phyloP scores from a whole-genome alignment of 2,888 invertebrate genomes.

The Pachydiplax longipennis region DNA sequence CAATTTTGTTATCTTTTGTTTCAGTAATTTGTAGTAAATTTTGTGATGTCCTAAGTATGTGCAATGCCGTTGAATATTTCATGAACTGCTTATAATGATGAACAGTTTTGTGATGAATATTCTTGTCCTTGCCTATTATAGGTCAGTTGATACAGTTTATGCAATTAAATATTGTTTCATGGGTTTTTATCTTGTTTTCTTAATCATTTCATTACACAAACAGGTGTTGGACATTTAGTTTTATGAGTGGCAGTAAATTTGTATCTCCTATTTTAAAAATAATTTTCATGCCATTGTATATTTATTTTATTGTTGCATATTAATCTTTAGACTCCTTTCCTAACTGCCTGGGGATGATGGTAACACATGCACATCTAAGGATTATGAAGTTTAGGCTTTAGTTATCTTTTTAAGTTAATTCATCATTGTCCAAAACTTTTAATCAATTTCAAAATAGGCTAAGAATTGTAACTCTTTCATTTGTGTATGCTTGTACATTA shows the following conservation, averaged over 20 bases:
- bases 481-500: constrained; percentile 33
- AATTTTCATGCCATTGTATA: constrained; percentile 20
- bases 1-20: constrained; percentile 1
- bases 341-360: constrained; percentile 34
- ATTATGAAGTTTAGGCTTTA: not conserved
- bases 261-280: not conserved
- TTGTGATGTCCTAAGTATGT: not conserved
- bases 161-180: not conserved
- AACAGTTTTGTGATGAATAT: not conserved
- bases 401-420: constrained; percentile 8
- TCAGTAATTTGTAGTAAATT: not conserved
- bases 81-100: not conserved
- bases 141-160: not conserved
- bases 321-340: constrained; percentile 13
- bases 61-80: not conserved
- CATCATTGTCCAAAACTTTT: not conserved
- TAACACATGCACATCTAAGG: not conserved
- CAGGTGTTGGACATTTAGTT: constrained; percentile 24
- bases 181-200: constrained; percentile 1
- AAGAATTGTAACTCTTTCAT: constrained; percentile 27
- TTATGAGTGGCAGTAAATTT: not conserved
- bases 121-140: not conserved
- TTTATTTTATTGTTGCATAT: not conserved
- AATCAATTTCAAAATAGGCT: constrained; percentile 12
- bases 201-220: not conserved